Conservation (phyloP, 2,797 vertebrate species). For the Falco peregrinus region DNA sequence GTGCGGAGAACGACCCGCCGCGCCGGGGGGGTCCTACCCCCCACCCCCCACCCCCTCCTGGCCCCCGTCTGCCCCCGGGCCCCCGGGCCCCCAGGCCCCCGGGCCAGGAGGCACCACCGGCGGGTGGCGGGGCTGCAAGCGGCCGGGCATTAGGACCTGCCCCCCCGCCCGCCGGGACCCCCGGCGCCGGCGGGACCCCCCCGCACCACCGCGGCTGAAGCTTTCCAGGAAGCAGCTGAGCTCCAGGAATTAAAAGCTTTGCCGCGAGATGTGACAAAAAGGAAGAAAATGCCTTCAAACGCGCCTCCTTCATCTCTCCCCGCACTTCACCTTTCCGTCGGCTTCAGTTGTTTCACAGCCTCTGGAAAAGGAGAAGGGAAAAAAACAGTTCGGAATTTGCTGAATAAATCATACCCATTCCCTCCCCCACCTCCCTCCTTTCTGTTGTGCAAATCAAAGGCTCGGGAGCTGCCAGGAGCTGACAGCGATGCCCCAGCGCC, state of each 20-base stretch:
- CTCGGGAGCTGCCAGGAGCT: conserved; percentile 56
- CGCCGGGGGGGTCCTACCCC: background rate
- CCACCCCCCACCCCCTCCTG: too few species aligned
- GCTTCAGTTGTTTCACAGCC: conserved; percentile 64
- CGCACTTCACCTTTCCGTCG: conserved; percentile 65
- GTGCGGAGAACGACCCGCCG: background rate
- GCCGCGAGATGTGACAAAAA: conserved; percentile 42
- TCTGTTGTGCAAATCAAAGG: conserved; percentile 72
- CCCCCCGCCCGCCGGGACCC: background rate
- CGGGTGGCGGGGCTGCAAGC: background rate
- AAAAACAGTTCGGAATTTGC: conserved; percentile 45
- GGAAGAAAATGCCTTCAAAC: conserved; percentile 51
- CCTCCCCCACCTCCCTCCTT: conserved; percentile 45
- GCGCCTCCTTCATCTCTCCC: conserved; percentile 55
- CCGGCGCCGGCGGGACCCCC: background rate
- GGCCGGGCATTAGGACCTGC: background rate
- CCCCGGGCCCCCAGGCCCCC: background rate
- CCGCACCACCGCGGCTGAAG: background rate
- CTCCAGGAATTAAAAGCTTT: conserved; percentile 56
- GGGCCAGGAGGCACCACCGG: background rate
- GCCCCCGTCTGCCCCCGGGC: background rate
- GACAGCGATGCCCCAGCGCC: conserved; percentile 40
- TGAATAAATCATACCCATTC: conserved; percentile 71
- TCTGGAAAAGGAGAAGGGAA: conserved; percentile 38
- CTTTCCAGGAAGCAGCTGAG: conserved; percentile 49